Base-by-base conservation (phyloP, 2,797 vertebrate genomes). In the Buphagus erythrorhynchus region DNA sequence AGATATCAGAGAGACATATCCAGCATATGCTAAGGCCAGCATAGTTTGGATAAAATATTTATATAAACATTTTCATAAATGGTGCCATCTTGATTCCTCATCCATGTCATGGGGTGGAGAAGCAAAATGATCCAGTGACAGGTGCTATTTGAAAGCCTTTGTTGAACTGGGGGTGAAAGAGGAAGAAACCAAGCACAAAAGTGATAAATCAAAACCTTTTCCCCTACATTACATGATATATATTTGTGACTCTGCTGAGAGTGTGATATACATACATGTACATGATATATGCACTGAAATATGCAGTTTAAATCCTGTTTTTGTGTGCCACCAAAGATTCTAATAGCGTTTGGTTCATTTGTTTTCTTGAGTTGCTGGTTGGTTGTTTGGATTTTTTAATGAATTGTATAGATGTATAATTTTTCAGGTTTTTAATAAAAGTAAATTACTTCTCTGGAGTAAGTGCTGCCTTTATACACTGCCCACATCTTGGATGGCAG, bases 41-140 rank as follows among this genome's bases (percentile, higher is more conserved):
- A 1, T 13, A 51, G 13, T 86, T 68, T 71, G 35, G 36, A 80
- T 93, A 52, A 93, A 96, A 86, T 83, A 90, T 83, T 93, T 76
- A 48, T 83, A 21, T 26, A 40, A 86, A 59, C 12, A 15, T 72
- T 72, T 93, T 43, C 61, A 21, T 71, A 54, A 66, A 61, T 7
- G 10, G 28, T 95, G 38, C 42, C 79, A 68, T 86, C 91, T 83
- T 86, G 66, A 28, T 65, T 92, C 21, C 43, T 72, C 72, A 48
- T 63, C 69, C 31, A 8, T 59, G 25, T 62, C 71, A 15, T 84
- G 38, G 33, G 24, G 51, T 79, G 55, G 46, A 68, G 51, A 82
- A 59, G 24, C n/a, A 81, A 66, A 65, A 9, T 0, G 1, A 51
- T 33, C 2, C 22, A 36, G 28, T 36, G 29, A 20, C 84, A 87